Conservation (phyloP, 2,113 vertebrate genomes). For the human region GRCh38 chr3:15039001-15039500, state of each 20-base stretch:
- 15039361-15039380: not conserved
- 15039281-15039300: not conserved
- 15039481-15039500: not conserved
- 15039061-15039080: not conserved
- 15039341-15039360: not conserved
- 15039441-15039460: no score
- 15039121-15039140: conserved; percentile 96
- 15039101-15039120: conserved; percentile 80
- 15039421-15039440: no score
- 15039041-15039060: not conserved
- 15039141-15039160: conserved; percentile 96
- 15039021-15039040: not conserved
- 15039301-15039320: not conserved
- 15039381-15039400: no score
- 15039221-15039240: conserved; percentile 91
- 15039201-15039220: conserved; percentile 97
- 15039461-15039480: not conserved
- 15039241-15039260: not conserved
- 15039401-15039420: not conserved
- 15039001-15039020: not conserved
- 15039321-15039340: not conserved
- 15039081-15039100: not conserved
- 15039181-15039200: conserved; percentile 99
- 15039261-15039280: not conserved
- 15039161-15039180: conserved; percentile 99